Base-by-base conservation (phyloP, 2,888 invertebrate genomes). In the Drosophila leonis region DNA sequence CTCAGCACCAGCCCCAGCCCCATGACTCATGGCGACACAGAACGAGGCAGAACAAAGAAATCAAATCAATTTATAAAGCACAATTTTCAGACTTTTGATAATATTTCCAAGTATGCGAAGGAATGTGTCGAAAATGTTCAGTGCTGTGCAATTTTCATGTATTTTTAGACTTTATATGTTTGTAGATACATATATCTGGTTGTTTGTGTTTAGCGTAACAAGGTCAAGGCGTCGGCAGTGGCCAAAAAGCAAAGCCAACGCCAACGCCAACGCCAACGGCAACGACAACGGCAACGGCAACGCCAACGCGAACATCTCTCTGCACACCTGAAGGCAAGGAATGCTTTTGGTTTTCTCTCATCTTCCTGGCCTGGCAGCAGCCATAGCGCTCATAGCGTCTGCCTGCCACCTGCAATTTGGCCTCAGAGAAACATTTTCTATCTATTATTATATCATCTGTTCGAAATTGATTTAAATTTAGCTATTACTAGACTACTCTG, bases 191-290 rank as follows among this genome's bases (percentile, higher is more conserved):
- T 39, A 29, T 35, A 59, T 62, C 54, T 55, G 41, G 48, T 49
- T 65, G 61, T 59, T 68, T 65, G 61, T 70, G 55, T 65, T 49
- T 57, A 18, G 65, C 66, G 70, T 74, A 73, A 81, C 87, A 87
- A 87, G 87, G 90, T 88, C 88, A 87, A 88, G 90, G 86, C 80
- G 62, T 44, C 71, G 65, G 33, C 77, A 72, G 65, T 73, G 73
- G 77, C 69, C 62, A 70, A 60, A 48, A 39, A 29, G 27, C 37
- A 46, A 60, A 37, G 37, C 56, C 27, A 60, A 39, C 54, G 59
- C 31, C 54, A 55, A 63, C 61, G 51, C 13, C 31, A 61, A 62
- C 62, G 54, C 18, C 46, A 35, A 35, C 35, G 72, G 69, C 65
- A 46, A 74, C 82, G 68, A 63, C 46, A 63, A 48, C 77, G 24